Percentiles rank a stretch among this genome's conserved stretches.
Conservation (phyloP, 2,888 invertebrate genomes). For the Tribolium freemani region DNA sequence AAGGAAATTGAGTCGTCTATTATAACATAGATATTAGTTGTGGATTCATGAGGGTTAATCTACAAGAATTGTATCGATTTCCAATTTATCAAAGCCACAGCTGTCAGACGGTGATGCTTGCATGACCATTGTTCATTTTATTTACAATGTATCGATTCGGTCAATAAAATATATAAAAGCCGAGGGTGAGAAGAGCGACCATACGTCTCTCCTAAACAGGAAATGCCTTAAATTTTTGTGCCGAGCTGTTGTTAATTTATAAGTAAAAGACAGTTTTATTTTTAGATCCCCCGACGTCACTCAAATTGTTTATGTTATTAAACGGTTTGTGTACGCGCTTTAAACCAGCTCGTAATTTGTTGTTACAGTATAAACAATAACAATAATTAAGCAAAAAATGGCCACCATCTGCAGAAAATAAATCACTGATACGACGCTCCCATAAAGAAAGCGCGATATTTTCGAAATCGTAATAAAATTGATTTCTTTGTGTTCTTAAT, state of each 20-base stretch:
- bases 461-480: slow-evolving; percentile 2
- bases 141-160: slow-evolving; percentile 23
- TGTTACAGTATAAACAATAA: slow-evolving; percentile 30
- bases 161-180: slow-evolving; percentile 4
- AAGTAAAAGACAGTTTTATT: slow-evolving; percentile 32
- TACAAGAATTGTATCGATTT: slow-evolving; percentile 15
- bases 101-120: slow-evolving; percentile 17
- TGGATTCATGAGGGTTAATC: no score
- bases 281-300: slow-evolving; percentile 34
- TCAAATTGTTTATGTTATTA: slow-evolving; percentile 35
- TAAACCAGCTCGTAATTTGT: slow-evolving; percentile 27
- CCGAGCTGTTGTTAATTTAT: slow-evolving; percentile 22
- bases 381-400: slow-evolving; percentile 11
- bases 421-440: background rate
- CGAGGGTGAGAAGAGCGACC: slow-evolving; percentile 11
- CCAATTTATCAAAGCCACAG: slow-evolving; percentile 23
- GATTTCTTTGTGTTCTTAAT: slow-evolving; percentile 17
- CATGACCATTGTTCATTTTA: slow-evolving; percentile 31
- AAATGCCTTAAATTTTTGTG: slow-evolving; percentile 35
- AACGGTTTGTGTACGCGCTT: slow-evolving; percentile 34
- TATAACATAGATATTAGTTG: no score
- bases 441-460: background rate
- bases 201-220: slow-evolving; percentile 32
- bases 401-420: background rate
- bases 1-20: no score